Evolutionary conservation across 2,888 invertebrate species (phyloP), one percentile per base, ranked within the genome.

Genomic region (Drosophila neonasuta): DNA sequence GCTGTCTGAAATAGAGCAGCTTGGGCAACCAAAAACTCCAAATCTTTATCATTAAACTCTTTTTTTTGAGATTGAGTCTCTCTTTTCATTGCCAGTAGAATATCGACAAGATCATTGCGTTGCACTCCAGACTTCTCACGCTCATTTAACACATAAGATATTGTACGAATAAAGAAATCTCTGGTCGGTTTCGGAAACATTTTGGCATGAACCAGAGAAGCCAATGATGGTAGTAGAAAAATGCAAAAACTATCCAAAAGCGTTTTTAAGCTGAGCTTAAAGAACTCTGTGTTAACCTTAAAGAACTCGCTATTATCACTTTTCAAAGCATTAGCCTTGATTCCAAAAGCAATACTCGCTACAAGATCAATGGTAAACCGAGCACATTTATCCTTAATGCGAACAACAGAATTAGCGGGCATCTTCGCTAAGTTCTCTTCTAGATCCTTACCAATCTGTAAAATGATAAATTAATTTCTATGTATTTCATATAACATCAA

Each of bases 311-410:
- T 58, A 8, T 58, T 49, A 2, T 0, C n/a, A 3, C 13, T 50
- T 7, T 30, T 32, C 42, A 58, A 13, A 7, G 58, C 49, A 13
- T 50, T 49, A 4, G 58, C 58, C 58, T 50, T 58, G 10, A 58
- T 30, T 2, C 58, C 58, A 49, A 86, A 92, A 0, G 91, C 91
- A 1, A 89, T 89, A 2, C 88, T 88, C 2, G 88, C 90, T 48
- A 92, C 90, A 3, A 91, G 69, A 62, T 92, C 92, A 1, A 81
- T 81, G 8, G 85, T 84, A 32, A 80, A 44, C 2, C 58, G 58
- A 1, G 32, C 32, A 32, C 58, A 50, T 32, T 9, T 32, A 4
- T 58, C 58, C 36, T 58, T 58, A 32, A 58, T 42, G 9, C 11
- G 36, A 1, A 49, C 20, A 6, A 10, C 41, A 30, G 48, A 30